Conservation (phyloP, 2,888 invertebrate species). For the Chrysotoxum bicinctum region DNA sequence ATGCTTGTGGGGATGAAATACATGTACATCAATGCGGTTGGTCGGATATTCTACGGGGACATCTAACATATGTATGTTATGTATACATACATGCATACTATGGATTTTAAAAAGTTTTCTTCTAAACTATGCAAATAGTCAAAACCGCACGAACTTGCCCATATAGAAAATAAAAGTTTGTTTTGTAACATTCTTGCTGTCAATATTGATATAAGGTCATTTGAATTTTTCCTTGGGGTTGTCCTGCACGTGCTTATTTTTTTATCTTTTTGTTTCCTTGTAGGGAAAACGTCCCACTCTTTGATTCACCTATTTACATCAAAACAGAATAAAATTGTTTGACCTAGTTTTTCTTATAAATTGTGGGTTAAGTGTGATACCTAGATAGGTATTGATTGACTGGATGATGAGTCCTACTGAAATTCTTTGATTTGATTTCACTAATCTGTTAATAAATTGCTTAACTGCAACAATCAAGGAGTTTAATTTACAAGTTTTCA, state of each 20-base stretch:
- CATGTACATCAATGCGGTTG: constrained; percentile 4
- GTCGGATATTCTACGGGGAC: constrained; percentile 8
- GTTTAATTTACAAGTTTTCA: neutral
- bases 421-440: neutral
- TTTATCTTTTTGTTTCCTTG: neutral
- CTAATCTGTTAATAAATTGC: neutral
- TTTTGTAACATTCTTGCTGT: constrained; percentile 14
- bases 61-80: neutral
- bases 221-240: neutral
- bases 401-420: neutral
- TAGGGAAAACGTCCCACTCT: neutral
- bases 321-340: constrained; percentile 10
- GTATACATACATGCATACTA: neutral
- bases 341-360: constrained; percentile 14
- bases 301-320: neutral
- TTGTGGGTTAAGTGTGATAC: constrained; percentile 13
- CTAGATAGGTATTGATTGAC: constrained; percentile 5
- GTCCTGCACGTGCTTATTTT: constrained; percentile 4
- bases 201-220: constrained; percentile 35
- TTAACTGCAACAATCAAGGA: neutral
- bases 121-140: constrained; percentile 17
- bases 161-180: constrained; percentile 11
- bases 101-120: constrained; percentile 11
- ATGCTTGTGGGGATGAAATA: neutral
- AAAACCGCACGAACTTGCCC: neutral